A percentile compares a stretch with the other conserved stretches of the same genome.
phyloP scores from a whole-genome alignment of 2,888 invertebrate species.

The Lobophora halterata region DNA sequence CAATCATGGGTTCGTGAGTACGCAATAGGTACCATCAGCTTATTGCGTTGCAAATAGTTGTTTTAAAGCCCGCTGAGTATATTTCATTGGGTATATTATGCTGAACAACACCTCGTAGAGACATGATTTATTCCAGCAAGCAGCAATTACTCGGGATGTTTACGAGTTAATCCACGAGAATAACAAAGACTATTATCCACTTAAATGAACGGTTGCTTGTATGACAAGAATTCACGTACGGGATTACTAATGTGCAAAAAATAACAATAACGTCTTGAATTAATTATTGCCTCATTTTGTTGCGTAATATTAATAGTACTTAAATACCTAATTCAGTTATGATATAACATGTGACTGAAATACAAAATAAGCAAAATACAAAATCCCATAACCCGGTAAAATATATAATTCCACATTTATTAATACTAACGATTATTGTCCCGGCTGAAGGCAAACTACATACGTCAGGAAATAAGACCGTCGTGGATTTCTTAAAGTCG shows the following conservation, averaged over 20 bases:
- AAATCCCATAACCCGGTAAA: too few species aligned
- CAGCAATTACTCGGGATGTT: constrained; percentile 31
- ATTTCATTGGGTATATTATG: constrained; percentile 1
- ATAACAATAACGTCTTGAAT: constrained; percentile 10
- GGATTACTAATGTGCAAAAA: constrained; percentile 16
- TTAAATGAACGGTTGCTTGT: constrained; percentile 39
- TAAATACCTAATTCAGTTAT: too few species aligned
- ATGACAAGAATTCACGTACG: constrained; percentile 17
- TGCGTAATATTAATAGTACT: constrained; percentile 8
- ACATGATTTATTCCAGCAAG: constrained; percentile 26
- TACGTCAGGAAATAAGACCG: too few species aligned
- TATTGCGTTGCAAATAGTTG: constrained; percentile 5
- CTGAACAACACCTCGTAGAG: constrained; percentile 17
- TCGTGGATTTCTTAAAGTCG: too few species aligned
- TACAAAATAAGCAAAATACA: too few species aligned
- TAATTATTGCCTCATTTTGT: constrained; percentile 9
- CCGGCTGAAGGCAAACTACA: too few species aligned
- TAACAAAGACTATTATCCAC: constrained; percentile 53
- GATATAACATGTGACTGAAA: too few species aligned
- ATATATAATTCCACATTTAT: too few species aligned
- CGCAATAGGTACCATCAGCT: constrained; percentile 1
- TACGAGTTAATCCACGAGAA: constrained; percentile 40
- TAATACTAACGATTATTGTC: too few species aligned
- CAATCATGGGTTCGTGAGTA: neutral
- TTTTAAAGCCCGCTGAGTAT: constrained; percentile 2